Evolutionary conservation across 2,888 invertebrate genomes (phyloP), one percentile per base, ranked within the genome.

Genomic region (Acronicta aceris): DNA sequence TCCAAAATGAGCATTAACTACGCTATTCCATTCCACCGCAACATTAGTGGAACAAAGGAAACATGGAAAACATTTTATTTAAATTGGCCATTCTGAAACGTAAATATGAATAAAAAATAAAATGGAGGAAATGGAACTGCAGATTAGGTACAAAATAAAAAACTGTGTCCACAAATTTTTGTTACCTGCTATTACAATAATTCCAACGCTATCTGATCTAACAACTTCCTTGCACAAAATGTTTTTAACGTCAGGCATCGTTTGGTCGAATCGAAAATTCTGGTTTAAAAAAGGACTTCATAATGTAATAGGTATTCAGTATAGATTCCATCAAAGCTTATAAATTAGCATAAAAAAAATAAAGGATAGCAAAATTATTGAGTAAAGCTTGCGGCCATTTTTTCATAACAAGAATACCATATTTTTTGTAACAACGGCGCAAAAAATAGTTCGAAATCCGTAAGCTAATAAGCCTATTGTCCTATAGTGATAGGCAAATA

Each of bases 381-480:
- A 7, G 7, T 5, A 27, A 6, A 33, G 12, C 33, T 33, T 33
- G 10, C 10, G 12, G 12, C 33, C 33, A 33, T 21, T 21, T 33
- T 33, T 42, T 10, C 7, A 10, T 17, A 16, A 21, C 21, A 21
- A 21, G 21, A 21, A 21, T 21, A 21, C 4, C 4, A 42, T 17
- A 42, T 13, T 9, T 25, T 45, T 61, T 45, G 57, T 12, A 10
- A 42, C 5, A 33, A 15, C 12, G 12, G 47, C 27, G 17, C 46
- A 48, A 63, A 48, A 65, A 58, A 59, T 64, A 61, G 16, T 7
- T 38, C 46, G 25, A 13, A 74, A 60, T 62, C 47, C 43, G 38
- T 42, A 59, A 67, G 67, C 81, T 89, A 89, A 89, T 87, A 81
- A 81, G 71, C 55, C 61, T 60, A 88, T 90, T 90, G 90, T 91